Conservation (phyloP, 2,113 vertebrate species). For the Cyphomyrus discorhynchus region DNA sequence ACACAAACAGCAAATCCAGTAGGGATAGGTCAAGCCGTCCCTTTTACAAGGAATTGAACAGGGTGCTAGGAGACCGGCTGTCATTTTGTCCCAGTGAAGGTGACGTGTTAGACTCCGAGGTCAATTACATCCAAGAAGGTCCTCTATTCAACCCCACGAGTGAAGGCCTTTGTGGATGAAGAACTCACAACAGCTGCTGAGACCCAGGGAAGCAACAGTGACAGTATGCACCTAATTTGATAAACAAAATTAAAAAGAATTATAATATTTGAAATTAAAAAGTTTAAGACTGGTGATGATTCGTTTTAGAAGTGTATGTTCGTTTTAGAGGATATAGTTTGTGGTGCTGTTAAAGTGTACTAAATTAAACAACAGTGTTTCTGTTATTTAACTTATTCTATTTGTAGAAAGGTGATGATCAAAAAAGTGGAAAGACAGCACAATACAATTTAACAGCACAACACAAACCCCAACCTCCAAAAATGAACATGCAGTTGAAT, state of each 20-base stretch:
- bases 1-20: background rate
- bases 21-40: background rate
- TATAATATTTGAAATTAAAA: background rate
- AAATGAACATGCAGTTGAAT: background rate
- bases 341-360: background rate
- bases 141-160: background rate
- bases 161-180: background rate
- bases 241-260: background rate
- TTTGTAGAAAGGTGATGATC: background rate
- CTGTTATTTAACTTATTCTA: background rate
- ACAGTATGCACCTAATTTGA: background rate
- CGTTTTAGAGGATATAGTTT: background rate
- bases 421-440: background rate
- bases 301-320: background rate
- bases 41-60: background rate
- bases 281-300: background rate
- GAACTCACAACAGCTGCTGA: background rate
- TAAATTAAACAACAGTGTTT: background rate
- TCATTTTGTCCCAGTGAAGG: background rate
- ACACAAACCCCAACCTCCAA: background rate
- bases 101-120: background rate
- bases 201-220: background rate
- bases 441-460: background rate
- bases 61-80: background rate
- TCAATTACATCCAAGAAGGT: background rate